These are phyloP conservation scores for Pedicia rivosa DNA, from an alignment of 2,888 invertebrate species.

Conservation along the genomic window DNA sequence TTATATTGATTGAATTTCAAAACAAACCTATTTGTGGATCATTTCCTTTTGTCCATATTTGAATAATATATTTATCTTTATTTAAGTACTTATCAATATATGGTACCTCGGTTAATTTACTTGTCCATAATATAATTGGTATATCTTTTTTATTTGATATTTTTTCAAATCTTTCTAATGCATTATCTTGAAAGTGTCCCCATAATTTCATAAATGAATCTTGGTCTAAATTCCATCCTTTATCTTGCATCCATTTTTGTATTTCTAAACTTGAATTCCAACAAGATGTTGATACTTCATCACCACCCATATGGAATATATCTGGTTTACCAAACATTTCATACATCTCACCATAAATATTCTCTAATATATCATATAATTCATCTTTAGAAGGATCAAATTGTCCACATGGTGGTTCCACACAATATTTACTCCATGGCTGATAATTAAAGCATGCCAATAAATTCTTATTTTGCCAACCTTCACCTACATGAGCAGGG, in stretches of 20 bases:
- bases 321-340: constrained; percentile 36
- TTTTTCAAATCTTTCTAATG: constrained; percentile 22
- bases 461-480: constrained; percentile 57
- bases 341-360: constrained; percentile 62
- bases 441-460: constrained; percentile 57
- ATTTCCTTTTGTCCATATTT: constrained; percentile 58
- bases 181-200: constrained; percentile 51
- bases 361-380: constrained; percentile 50
- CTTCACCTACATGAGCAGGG: constrained; percentile 78
- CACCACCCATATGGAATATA: constrained; percentile 80
- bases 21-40: constrained; percentile 51
- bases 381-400: constrained; percentile 55
- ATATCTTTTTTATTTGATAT: constrained; percentile 32
- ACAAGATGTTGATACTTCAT: constrained; percentile 51
- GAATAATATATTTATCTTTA: constrained; percentile 62
- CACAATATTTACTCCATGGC: constrained; percentile 54
- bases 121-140: constrained; percentile 66
- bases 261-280: constrained; percentile 61
- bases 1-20: too few species aligned
- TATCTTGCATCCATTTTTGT: constrained; percentile 47
- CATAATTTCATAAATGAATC: constrained; percentile 49
- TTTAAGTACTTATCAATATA: constrained; percentile 49
- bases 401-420: constrained; percentile 77
- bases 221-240: constrained; percentile 43
- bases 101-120: constrained; percentile 50